These are phyloP conservation scores for Tribolium madens DNA, from an alignment of 1,140 invertebrate genomes.

Conservation along the genomic window DNA sequence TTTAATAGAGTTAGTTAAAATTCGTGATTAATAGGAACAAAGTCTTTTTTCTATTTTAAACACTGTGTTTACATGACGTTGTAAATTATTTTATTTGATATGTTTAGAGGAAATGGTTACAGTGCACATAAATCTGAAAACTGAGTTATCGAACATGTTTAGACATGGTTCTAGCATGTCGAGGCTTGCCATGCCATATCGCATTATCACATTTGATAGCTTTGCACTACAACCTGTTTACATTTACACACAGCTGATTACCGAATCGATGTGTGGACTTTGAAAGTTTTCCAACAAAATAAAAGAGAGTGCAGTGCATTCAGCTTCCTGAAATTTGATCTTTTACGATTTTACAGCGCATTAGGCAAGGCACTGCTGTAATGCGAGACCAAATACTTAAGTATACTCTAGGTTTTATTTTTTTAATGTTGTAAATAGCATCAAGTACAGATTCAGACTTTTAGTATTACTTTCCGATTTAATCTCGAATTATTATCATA, in stretches of 20 bases:
- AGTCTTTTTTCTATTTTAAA: constrained; percentile 5
- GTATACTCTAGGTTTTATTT: too few relatives aligned
- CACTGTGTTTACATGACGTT: neutral
- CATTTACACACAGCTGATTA: constrained; percentile 1
- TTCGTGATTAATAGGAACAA: neutral
- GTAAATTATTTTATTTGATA: constrained; percentile 1
- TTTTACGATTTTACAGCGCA: neutral
- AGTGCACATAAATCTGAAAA: neutral
- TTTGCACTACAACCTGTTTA: constrained; percentile 1
- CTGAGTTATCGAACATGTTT: constrained; percentile 4
- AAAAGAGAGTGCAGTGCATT: neutral
- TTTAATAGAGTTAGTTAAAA: too few relatives aligned
- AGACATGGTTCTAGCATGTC: constrained; percentile 1
- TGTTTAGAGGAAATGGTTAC: neutral
- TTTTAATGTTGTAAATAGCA: too few relatives aligned
- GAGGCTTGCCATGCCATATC: neutral
- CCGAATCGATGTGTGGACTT: neutral
- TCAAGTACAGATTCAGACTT: too few relatives aligned
- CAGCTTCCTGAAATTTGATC: neutral
- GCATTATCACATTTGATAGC: neutral
- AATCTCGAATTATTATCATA: too few relatives aligned
- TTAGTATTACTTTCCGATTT: too few relatives aligned
- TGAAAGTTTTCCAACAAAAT: neutral
- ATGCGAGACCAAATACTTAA: too few relatives aligned
- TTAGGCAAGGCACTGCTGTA: neutral